phyloP scores from a whole-genome alignment of 2,797 vertebrate species.

The Pangasius macronema region DNA sequence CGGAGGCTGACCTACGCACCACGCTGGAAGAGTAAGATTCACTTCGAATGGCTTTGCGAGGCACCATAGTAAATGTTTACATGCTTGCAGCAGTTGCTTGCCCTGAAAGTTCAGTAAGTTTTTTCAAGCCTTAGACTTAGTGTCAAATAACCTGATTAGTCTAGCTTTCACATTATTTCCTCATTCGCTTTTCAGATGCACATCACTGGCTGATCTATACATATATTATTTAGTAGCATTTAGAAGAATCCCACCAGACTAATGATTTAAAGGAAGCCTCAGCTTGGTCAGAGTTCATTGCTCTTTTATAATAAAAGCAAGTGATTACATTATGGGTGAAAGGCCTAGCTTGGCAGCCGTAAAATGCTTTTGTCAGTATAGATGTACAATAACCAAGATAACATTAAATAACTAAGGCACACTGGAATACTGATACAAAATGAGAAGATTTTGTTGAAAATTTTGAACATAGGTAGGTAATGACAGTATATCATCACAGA shows the following conservation, averaged over 20 bases:
- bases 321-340: not conserved
- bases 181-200: not conserved
- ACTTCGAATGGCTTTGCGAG: not conserved
- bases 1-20: slow-evolving; percentile 83
- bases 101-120: not conserved
- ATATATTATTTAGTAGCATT: not conserved
- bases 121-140: not conserved
- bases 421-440: not conserved
- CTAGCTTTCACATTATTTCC: not conserved
- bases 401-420: not conserved
- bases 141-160: not conserved
- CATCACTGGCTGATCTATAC: not conserved
- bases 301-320: not conserved
- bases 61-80: not conserved
- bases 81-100: not conserved
- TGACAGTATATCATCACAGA: not conserved
- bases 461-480: not conserved
- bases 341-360: not conserved
- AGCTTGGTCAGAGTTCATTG: not conserved
- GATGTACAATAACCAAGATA: not conserved
- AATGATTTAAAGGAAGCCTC: not conserved
- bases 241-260: not conserved
- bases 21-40: slow-evolving; percentile 91
- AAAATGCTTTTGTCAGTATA: not conserved
- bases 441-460: not conserved